Conservation (phyloP, 2,113 vertebrate species). For the Conger conger region DNA sequence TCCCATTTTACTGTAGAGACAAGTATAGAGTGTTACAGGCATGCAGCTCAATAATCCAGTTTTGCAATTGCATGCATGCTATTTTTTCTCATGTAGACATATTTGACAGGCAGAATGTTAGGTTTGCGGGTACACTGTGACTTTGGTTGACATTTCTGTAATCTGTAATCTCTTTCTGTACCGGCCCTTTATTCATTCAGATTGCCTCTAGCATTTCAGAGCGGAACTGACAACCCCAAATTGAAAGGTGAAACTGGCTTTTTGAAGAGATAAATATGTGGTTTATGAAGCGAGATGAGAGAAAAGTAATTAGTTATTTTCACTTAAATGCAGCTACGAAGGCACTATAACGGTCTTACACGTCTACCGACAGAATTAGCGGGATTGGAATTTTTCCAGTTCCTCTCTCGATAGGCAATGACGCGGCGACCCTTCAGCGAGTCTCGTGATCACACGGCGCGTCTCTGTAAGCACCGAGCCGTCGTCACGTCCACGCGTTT, state of each 20-base stretch:
- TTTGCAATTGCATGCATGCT: constrained; percentile 40
- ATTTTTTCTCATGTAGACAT: background rate
- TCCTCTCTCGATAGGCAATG: background rate
- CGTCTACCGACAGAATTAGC: background rate
- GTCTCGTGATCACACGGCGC: background rate
- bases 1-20: background rate
- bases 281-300: background rate
- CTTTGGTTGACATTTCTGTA: background rate
- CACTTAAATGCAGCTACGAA: background rate
- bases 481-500: background rate
- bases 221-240: background rate
- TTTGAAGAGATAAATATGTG: background rate
- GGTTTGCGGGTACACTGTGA: background rate
- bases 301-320: background rate
- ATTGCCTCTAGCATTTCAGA: constrained; percentile 6
- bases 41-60: constrained; percentile 23
- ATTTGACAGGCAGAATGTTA: constrained; percentile 1
- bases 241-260: background rate
- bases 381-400: background rate
- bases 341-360: background rate
- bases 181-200: background rate
- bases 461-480: background rate
- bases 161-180: background rate
- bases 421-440: background rate
- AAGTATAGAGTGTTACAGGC: background rate